These are phyloP conservation scores for Sebastes fasciatus DNA, from an alignment of 2,113 vertebrate species.

Conservation along the genomic window DNA sequence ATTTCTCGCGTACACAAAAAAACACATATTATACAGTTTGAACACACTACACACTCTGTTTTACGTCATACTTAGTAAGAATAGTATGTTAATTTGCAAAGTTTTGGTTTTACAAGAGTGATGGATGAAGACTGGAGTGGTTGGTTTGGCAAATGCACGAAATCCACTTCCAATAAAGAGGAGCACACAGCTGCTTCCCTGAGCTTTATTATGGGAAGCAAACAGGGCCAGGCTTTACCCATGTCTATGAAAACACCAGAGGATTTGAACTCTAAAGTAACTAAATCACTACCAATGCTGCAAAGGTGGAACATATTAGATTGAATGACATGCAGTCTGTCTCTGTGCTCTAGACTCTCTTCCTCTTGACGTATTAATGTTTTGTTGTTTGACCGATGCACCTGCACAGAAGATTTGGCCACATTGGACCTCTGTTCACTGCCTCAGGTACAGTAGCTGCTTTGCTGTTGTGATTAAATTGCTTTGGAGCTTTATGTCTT, in stretches of 20 bases:
- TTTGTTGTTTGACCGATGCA: neutral
- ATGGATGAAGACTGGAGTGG: too few species aligned
- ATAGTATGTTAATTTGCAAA: too few species aligned
- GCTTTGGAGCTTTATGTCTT: neutral
- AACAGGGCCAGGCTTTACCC: neutral
- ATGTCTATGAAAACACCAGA: neutral
- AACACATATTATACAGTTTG: neutral
- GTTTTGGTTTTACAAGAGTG: too few species aligned
- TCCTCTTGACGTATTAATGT: constrained; percentile 13
- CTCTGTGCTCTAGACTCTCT: constrained; percentile 5
- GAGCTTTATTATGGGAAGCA: too few species aligned
- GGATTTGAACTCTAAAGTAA: neutral
- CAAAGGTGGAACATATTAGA: constrained; percentile 1
- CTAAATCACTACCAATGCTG: neutral
- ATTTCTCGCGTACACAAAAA: neutral
- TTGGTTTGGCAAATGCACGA: too few species aligned
- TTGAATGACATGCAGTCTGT: neutral
- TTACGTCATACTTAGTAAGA: neutral
- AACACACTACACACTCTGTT: neutral
- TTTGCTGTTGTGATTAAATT: neutral
- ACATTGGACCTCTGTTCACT: neutral
- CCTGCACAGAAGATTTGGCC: neutral
- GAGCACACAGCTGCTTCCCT: neutral
- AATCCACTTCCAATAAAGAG: neutral
- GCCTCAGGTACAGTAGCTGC: constrained; percentile 6